Evolutionary conservation across 2,888 invertebrate species (phyloP).

Genomic region (Eupithecia subfuscata): DNA sequence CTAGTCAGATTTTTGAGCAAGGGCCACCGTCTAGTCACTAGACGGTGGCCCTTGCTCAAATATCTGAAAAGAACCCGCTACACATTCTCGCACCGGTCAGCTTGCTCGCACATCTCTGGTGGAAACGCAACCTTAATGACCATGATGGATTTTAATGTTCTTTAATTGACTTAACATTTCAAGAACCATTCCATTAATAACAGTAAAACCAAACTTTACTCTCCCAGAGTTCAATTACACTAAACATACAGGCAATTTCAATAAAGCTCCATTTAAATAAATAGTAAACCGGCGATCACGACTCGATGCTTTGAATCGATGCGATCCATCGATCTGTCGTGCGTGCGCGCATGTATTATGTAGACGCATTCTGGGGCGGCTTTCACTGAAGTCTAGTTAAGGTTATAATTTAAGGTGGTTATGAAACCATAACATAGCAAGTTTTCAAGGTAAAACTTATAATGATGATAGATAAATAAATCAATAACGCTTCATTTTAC

Average conservation of each 20-base stretch:
- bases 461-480: no score
- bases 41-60: no score
- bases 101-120: no score
- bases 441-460: no score
- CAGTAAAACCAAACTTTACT: constrained; percentile 5
- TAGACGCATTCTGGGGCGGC: constrained; percentile 59
- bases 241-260: constrained; percentile 24
- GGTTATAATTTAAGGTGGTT: neutral
- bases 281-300: constrained; percentile 65
- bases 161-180: neutral
- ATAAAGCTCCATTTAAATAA: constrained; percentile 30
- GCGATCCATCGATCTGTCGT: constrained; percentile 76
- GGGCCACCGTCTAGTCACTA: no score
- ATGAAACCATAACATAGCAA: no score
- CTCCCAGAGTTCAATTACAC: constrained; percentile 27
- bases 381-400: constrained; percentile 43
- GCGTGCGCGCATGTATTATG: constrained; percentile 79
- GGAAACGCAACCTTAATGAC: no score
- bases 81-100: no score
- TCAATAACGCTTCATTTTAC: no score
- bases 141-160: no score
- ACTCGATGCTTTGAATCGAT: constrained; percentile 75
- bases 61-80: no score
- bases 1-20: no score
- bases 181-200: neutral